Percentiles rank a stretch among this genome's conserved stretches.
These are phyloP conservation scores for Synergus laeviventris DNA, from an alignment of 2,888 invertebrate genomes.

Conservation along the genomic window DNA sequence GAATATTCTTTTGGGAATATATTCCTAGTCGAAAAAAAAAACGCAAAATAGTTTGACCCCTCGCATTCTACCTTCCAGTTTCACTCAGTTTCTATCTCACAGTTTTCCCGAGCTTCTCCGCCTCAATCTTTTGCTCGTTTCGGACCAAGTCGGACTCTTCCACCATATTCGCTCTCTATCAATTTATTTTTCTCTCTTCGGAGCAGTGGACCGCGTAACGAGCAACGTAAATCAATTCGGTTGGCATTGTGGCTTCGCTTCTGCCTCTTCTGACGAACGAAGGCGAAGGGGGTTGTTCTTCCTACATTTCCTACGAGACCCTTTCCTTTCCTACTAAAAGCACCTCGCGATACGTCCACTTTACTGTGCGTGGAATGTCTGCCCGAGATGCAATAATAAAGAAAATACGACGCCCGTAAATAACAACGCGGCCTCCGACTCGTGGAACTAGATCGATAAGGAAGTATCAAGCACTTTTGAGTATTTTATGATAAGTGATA, in stretches of 20 bases:
- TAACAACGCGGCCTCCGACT: slow-evolving; percentile 5
- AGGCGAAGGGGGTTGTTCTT: slow-evolving; percentile 40
- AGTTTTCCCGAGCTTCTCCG: slow-evolving; percentile 13
- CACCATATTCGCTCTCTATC: slow-evolving; percentile 57
- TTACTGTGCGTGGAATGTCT: slow-evolving; percentile 23
- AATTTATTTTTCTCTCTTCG: slow-evolving; percentile 60
- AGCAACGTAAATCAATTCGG: slow-evolving; percentile 75
- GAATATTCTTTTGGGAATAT: too few species aligned
- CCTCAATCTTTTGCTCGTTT: slow-evolving; percentile 45
- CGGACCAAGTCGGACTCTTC: slow-evolving; percentile 48
- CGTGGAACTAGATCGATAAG: slow-evolving; percentile 18
- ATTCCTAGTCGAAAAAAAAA: too few species aligned
- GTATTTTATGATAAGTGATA: slow-evolving; percentile 22
- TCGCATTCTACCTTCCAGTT: slow-evolving; percentile 35
- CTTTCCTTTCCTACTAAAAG: slow-evolving; percentile 44
- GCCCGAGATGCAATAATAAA: slow-evolving; percentile 24
- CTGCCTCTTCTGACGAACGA: slow-evolving; percentile 48
- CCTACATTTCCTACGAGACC: slow-evolving; percentile 47
- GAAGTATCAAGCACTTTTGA: slow-evolving; percentile 16
- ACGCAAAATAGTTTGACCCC: too few species aligned
- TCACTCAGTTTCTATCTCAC: slow-evolving; percentile 43
- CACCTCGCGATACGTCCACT: slow-evolving; percentile 39
- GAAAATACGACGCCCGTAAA: slow-evolving; percentile 28
- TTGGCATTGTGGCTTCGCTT: slow-evolving; percentile 72
- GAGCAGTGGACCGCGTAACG: slow-evolving; percentile 75